Evolutionary conservation across 1,140 invertebrate species (phyloP).

Genomic region (Formica exsecta): DNA sequence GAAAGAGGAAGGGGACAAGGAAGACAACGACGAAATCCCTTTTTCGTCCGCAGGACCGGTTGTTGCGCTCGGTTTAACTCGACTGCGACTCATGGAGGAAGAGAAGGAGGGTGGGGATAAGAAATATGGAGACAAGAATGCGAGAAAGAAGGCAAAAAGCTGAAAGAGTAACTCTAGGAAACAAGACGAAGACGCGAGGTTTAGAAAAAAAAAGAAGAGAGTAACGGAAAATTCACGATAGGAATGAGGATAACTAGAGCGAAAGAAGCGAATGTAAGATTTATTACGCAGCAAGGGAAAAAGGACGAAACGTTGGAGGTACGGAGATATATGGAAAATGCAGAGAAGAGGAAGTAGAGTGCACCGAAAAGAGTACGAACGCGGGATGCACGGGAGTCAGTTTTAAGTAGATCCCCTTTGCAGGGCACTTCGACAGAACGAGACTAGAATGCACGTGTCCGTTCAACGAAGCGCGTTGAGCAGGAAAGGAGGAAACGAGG

Average conservation of each 20-base stretch:
- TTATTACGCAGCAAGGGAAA: constrained; percentile 26
- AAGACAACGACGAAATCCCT: constrained; percentile 70
- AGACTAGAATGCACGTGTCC: constrained; percentile 54
- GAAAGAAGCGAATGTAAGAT: constrained; percentile 66
- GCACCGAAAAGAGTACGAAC: constrained; percentile 13
- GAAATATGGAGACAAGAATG: constrained; percentile 65
- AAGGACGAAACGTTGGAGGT: background rate
- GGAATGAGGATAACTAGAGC: constrained; percentile 20
- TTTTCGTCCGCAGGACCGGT: constrained; percentile 74
- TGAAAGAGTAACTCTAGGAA: constrained; percentile 52
- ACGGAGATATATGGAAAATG: constrained; percentile 5
- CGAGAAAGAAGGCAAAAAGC: constrained; percentile 21
- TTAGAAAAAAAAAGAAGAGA: background rate
- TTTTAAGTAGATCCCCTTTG: constrained; percentile 56
- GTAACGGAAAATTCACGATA: constrained; percentile 51
- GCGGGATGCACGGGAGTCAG: constrained; percentile 49
- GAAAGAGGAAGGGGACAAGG: background rate
- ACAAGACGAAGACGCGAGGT: constrained; percentile 18
- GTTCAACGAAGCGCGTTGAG: constrained; percentile 48
- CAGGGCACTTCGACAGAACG: constrained; percentile 54
- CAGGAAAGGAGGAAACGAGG: constrained; percentile 34
- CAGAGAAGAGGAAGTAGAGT: background rate
- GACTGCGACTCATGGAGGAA: constrained; percentile 65
- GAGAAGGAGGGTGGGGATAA: constrained; percentile 7
- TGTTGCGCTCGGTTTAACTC: constrained; percentile 77